Percentiles rank a stretch among this genome's conserved stretches.
Evolutionary conservation across 2,113 vertebrate genomes (phyloP).

Genomic region (Balaenoptera acutorostrata): DNA sequence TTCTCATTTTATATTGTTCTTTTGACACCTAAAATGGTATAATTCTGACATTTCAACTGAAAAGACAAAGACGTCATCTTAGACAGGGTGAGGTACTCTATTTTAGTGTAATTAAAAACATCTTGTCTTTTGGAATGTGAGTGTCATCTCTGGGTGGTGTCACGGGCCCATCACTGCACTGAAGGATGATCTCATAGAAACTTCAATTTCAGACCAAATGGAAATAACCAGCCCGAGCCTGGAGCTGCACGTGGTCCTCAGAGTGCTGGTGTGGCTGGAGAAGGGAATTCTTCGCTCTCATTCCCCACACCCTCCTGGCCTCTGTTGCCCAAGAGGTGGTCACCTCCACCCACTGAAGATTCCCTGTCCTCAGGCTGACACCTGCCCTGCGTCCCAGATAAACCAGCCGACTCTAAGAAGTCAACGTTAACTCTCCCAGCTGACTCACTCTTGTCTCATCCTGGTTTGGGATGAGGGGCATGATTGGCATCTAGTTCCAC

Average conservation of each 20-base stretch:
- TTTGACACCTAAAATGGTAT: slow-evolving; percentile 48
- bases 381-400: too few species aligned
- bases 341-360: not conserved
- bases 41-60: slow-evolving; percentile 45
- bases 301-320: not conserved
- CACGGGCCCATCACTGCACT: not conserved
- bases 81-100: not conserved
- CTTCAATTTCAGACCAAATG: rapidly evolving
- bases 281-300: not conserved
- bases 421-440: too few species aligned
- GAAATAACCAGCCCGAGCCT: rapidly evolving
- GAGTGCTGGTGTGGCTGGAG: not conserved
- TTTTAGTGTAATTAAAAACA: not conserved
- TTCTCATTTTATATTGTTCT: slow-evolving; percentile 46
- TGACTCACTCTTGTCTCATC: not conserved
- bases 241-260: rapidly evolving
- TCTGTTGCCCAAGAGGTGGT: not conserved
- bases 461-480: not conserved
- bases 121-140: not conserved
- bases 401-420: not conserved
- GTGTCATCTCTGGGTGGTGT: not conserved
- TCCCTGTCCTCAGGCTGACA: not conserved
- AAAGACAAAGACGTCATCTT: slow-evolving; percentile 33
- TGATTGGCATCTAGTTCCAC: rapidly evolving
- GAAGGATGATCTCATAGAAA: not conserved